Conservation (phyloP, 2,888 invertebrate genomes). For the Torymus aiolomorphi region DNA sequence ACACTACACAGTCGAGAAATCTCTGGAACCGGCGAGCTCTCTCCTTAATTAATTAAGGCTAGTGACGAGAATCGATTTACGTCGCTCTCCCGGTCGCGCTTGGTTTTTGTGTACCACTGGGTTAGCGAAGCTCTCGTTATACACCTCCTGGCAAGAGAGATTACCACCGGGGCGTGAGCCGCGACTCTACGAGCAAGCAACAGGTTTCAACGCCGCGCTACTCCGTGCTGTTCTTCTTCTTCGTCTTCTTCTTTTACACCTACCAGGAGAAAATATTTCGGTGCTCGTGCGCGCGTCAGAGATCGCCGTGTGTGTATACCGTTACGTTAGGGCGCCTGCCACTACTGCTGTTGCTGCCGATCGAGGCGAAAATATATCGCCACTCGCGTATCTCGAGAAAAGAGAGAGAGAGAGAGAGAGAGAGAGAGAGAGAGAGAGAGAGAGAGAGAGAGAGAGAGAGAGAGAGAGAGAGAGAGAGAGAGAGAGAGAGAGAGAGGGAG, state of each 20-base stretch:
- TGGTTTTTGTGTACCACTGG: conserved; percentile 36
- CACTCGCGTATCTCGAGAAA: too few species aligned
- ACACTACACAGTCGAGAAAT: too few species aligned
- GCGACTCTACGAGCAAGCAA: not conserved
- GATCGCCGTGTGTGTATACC: conserved; percentile 10
- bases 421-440: too few species aligned
- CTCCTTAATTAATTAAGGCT: conserved; percentile 30
- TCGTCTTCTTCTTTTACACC: not conserved
- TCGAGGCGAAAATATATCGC: conserved; percentile 2
- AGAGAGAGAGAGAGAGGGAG: too few species aligned
- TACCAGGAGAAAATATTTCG: conserved; percentile 36
- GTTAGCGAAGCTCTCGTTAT: conserved; percentile 25
- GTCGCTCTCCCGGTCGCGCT: not conserved
- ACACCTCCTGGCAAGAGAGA: too few species aligned
- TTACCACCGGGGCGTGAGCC: not conserved
- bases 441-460: too few species aligned
- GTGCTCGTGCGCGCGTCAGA: conserved; percentile 22
- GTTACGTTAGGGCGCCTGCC: conserved; percentile 30
- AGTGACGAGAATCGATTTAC: conserved; percentile 23
- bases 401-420: too few species aligned
- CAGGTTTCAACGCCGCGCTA: conserved; percentile 15
- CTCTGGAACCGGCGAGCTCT: not conserved
- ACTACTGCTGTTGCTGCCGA: not conserved
- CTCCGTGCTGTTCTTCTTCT: too few species aligned
- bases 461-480: too few species aligned